A percentile compares a stretch with the other conserved stretches of the same genome.
Conservation (phyloP, 2,888 invertebrate genomes). For the Leptopilina syphax region DNA sequence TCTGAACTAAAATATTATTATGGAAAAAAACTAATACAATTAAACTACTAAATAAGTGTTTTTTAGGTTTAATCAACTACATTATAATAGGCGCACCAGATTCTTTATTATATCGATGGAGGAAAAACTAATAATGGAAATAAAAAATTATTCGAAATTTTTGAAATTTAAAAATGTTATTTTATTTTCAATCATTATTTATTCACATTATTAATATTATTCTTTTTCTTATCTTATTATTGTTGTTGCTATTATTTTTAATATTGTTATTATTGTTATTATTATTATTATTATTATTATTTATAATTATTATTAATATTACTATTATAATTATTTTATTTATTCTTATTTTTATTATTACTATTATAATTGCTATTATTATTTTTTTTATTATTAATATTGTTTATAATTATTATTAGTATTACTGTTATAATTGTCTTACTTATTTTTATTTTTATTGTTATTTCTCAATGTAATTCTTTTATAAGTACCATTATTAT, state of each 20-base stretch:
- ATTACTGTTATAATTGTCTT: no score
- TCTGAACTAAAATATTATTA: background rate
- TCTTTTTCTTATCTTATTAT: background rate
- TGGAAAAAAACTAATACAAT: background rate
- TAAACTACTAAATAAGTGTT: background rate
- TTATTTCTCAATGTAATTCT: no score
- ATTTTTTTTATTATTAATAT: no score
- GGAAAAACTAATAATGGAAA: background rate
- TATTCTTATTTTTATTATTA: background rate
- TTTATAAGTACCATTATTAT: no score
- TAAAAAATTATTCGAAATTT: background rate
- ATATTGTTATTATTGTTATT: background rate
- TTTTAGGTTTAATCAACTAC: constrained; percentile 12
- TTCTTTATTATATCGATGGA: background rate
- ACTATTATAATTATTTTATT: no score
- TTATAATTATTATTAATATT: background rate
- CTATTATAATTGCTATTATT: no score
- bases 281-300: background rate
- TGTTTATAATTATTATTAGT: no score
- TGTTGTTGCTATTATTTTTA: background rate
- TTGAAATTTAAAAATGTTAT: constrained; percentile 1
- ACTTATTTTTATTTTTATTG: no score
- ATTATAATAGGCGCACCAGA: background rate
- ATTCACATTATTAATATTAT: background rate
- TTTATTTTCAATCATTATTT: background rate